A percentile compares a stretch with the other conserved stretches of the same genome.
These are phyloP conservation scores for Oreocharis arfaki DNA, from an alignment of 2,113 vertebrate species.

Conservation along the genomic window DNA sequence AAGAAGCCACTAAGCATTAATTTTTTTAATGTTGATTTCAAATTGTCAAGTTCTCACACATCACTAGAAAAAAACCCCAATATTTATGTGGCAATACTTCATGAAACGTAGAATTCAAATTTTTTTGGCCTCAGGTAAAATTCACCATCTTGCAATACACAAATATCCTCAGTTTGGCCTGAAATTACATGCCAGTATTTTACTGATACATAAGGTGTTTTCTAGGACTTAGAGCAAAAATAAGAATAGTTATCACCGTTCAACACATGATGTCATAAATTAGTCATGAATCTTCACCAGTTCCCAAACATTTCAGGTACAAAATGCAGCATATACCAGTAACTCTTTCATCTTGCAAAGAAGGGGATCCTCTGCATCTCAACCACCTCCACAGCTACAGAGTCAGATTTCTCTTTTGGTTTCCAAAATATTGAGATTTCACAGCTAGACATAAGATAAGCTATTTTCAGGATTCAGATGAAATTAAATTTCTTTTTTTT, in stretches of 20 bases:
- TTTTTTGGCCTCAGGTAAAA: neutral
- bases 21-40: neutral
- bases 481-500: neutral
- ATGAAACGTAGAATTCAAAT: neutral
- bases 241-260: neutral
- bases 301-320: neutral
- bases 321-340: neutral
- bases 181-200: neutral
- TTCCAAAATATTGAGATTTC: neutral
- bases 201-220: neutral
- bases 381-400: neutral
- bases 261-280: neutral
- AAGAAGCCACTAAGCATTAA: neutral
- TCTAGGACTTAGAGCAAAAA: neutral
- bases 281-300: neutral
- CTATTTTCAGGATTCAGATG: neutral
- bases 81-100: neutral
- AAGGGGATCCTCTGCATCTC: neutral
- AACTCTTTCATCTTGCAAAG: neutral
- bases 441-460: neutral
- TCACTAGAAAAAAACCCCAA: neutral
- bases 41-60: neutral
- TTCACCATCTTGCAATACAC: neutral
- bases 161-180: neutral
- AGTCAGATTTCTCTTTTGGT: neutral